Base-by-base conservation (phyloP, 2,888 invertebrate genomes). In the Parelbella ahira region DNA sequence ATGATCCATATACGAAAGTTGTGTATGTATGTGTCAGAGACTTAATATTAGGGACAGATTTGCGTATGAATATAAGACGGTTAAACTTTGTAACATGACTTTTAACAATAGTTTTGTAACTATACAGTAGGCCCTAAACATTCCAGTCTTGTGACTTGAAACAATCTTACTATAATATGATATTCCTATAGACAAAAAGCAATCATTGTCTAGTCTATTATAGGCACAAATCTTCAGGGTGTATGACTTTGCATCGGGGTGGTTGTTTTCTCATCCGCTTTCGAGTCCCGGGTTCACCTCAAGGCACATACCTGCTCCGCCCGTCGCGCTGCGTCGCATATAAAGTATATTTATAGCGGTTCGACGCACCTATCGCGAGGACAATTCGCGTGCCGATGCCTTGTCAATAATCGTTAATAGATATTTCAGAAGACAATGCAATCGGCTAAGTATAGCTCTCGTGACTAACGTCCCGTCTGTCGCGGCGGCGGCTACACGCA, bases 321-420 rank as follows among this genome's bases (percentile, higher is more conserved):
- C 60, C 63, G 66, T 58, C 59, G 62, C 56, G 54, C 51, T 64
- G 68, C 69, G 68, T 68, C 66, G 72, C 70, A 71, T 72, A 79
- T 81, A 69, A 78, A 79, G 63, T 80, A 83, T 86, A 84, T 83
- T 83, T 71, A 84, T 87, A 87, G 81, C 73, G 78, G 83, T 86
- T 79, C 82, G 81, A 72, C 82, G 86, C 83, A 84, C 81, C 82
- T 84, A 80, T 78, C 71, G 75, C 72, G 67, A 66, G 70, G 67
- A 77, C 79, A 74, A 84, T 76, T 82, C 70, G 84, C 86, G 71
- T 84, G 79, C 87, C 84, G 82, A 84, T 86, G 80, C 81, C 83
- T 80, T 84, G 87, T 87, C 86, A 87, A 87, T 86, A 87, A 86
- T 87, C 79, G 76, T 80, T 86, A 87, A 86, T 86, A 87, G 87